phyloP scores from a whole-genome alignment of 2,797 vertebrate genomes.

The Synanceia verrucosa region DNA sequence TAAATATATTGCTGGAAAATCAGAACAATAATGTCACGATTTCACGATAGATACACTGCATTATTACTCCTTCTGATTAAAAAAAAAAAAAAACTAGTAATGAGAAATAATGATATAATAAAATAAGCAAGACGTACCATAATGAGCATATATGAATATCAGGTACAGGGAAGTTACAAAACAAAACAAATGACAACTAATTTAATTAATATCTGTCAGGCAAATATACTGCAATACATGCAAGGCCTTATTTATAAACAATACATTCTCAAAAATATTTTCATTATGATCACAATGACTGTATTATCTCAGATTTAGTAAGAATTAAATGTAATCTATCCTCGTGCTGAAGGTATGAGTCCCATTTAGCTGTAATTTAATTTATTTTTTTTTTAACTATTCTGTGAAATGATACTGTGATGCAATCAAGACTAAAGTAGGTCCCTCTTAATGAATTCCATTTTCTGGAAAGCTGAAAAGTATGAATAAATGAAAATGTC shows the following conservation, averaged over 20 bases:
- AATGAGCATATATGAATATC: background rate
- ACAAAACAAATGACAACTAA: background rate
- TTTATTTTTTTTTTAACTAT: background rate
- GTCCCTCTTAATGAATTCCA: conserved; percentile 34
- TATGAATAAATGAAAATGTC: conserved; percentile 54
- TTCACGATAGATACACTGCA: background rate
- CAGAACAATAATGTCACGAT: background rate
- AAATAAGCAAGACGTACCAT: background rate
- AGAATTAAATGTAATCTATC: background rate
- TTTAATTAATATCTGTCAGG: background rate
- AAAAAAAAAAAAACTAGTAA: background rate
- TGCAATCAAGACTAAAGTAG: conserved; percentile 43
- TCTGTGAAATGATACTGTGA: conserved; percentile 38
- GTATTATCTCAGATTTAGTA: background rate
- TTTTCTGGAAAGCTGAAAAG: conserved; percentile 43
- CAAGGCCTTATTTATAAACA: background rate
- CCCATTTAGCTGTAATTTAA: background rate
- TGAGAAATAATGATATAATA: background rate
- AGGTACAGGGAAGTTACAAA: background rate
- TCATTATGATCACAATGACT: background rate
- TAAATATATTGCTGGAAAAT: background rate
- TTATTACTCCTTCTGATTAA: background rate
- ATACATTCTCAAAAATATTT: background rate
- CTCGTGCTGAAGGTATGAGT: background rate
- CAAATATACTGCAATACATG: background rate